Evolutionary conservation across 2,113 vertebrate genomes (phyloP).

Genomic region (Mesembrinibis cayennensis): DNA sequence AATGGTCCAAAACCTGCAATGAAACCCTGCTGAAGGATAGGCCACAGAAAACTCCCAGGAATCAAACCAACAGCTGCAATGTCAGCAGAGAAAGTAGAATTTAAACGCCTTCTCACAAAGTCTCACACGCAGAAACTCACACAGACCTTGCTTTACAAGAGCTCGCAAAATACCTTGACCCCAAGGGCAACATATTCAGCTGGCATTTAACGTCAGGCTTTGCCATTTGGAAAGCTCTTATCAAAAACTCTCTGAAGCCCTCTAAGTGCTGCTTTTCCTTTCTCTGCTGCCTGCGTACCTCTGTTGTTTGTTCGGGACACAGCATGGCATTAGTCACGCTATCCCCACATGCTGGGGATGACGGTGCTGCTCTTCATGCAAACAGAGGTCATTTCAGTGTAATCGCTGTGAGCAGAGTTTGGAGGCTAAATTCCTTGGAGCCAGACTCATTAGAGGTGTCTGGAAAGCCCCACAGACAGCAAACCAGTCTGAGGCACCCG

Average conservation of each 20-base stretch:
- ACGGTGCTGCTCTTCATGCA: not conserved
- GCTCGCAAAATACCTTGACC: not conserved
- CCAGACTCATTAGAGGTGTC: accelerated
- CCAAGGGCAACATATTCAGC: not conserved
- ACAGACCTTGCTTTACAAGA: not conserved
- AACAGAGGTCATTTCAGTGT: not conserved
- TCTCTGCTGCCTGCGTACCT: not conserved
- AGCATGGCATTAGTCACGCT: not conserved
- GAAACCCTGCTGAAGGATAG: not conserved
- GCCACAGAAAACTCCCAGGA: not conserved
- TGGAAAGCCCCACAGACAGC: not conserved
- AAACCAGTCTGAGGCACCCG: not conserved
- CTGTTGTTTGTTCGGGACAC: not conserved
- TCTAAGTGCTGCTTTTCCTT: not conserved
- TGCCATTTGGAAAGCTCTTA: not conserved
- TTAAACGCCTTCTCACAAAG: not conserved
- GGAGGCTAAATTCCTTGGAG: not conserved
- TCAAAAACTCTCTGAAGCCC: not conserved
- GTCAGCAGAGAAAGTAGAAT: not conserved
- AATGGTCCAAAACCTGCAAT: not conserved
- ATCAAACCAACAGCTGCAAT: not conserved
- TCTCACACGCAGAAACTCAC: not conserved
- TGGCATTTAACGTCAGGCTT: not conserved
- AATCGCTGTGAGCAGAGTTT: not conserved
- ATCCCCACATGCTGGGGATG: not conserved